Base-by-base conservation (phyloP, 2,797 vertebrate genomes). In the Argyrosomus regius region DNA sequence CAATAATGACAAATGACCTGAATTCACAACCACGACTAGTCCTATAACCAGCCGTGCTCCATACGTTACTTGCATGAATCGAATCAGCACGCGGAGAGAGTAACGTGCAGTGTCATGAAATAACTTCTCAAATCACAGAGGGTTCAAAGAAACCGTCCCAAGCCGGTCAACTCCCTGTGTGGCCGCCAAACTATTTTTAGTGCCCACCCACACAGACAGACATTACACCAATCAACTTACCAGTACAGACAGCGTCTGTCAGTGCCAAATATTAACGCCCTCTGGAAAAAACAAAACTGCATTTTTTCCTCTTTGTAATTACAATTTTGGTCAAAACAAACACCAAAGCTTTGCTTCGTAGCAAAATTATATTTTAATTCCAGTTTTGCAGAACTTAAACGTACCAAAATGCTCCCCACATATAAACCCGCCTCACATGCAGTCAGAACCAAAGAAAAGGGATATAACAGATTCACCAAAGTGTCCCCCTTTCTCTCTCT, bases 381-480 rank as follows among this genome's bases (percentile, higher is more conserved):
- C n/a, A 70, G n/a, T 35, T 22, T 63, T 20, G 24, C 43, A 53
- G 10, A 39, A 10, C 52, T 52, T 31, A 65, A 2, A 18, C 1
- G 16, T 28, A 56, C 39, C 52, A 10, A 59, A 67, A 66, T 24
- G 53, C 10, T 72, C 66, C 43, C 43, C 52, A 53, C 49, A 50
- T 16, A 39, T 12, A 53, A 41, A 65, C 46, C 64, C 48, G 28
- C 39, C 43, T 17, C 22, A 58, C 57, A 56, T 59, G 48, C 67
- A 66, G 61, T 67, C 61, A 70, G 46, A 50, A 48, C n/a, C 52
- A 41, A 39, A 65, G 70, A 63, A 73, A 90, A 82, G 57, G 54
- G 57, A 71, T 81, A 14, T 53, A 79, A 56, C 69, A 81, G 78
- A 83, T 83, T 73, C 54, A 70, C 72, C 68, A 75, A 75, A 66